Base-by-base conservation (phyloP, 2,888 invertebrate genomes). In the Mellilla xanthometata region DNA sequence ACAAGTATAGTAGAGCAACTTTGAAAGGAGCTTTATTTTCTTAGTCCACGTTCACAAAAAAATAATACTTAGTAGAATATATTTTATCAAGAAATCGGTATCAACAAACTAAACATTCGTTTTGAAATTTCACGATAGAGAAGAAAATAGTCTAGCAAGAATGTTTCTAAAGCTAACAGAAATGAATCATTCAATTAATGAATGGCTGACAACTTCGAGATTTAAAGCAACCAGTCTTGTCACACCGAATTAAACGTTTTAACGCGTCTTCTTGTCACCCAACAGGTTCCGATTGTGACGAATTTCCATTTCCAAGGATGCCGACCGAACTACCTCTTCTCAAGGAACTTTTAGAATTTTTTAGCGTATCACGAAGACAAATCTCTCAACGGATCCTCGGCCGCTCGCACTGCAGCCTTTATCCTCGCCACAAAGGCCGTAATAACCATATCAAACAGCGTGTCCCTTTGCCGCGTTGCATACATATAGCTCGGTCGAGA, bases 361-460 rank as follows among this genome's bases (percentile, higher is more conserved):
- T 86, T 77, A 83, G 83, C 85, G 86, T 88, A 86, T 84, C 86
- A 80, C 63, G 75, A 78, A 81, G 82, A 87, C 81, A 83, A 83
- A 87, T 86, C 85, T 85, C 73, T 56, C 57, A 71, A 61, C 65
- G 68, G 68, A 59, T 73, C 67, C 71, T 69, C 72, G 71, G 48
- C 60, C 67, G 68, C 71, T 80, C 73, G 68, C 72, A 77, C 75
- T 82, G 81, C 73, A 74, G 73, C 68, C 68, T 84, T 81, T 83
- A 82, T 84, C 73, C 73, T 73, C 65, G 62, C 76, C 71, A 85
- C 86, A 87, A 89, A 88, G 83, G 78, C 83, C 76, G 83, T 89
- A 85, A 89, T 88, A 88, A 87, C 88, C 89, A 89, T 88, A 88
- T 89, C 87, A 88, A 88, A 86, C 81, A 74, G 80, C 79, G 80